Conservation (phyloP, 2,797 vertebrate species). For the Etheostoma nigrum region DNA sequence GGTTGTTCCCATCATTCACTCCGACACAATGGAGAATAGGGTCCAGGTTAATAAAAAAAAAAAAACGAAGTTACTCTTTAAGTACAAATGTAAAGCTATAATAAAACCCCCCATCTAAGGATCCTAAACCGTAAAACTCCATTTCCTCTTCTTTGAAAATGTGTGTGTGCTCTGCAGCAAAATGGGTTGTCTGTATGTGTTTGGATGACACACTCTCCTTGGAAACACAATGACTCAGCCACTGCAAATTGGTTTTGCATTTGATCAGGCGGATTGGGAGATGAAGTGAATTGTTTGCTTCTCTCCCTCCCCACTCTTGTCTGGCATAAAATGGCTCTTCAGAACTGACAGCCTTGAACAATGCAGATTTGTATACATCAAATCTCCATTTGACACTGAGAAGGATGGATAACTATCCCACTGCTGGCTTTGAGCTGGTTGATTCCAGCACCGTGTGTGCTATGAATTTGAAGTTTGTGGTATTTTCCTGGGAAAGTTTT, state of each 20-base stretch:
- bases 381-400: conserved; percentile 17
- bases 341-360: conserved; percentile 38
- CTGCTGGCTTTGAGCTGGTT: conserved; percentile 4
- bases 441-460: not conserved
- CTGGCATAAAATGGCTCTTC: conserved; percentile 29
- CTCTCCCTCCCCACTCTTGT: conserved; percentile 12
- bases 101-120: too few species aligned
- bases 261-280: conserved; percentile 22
- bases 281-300: conserved; percentile 25
- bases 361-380: conserved; percentile 29
- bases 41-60: too few species aligned
- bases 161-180: not conserved
- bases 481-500: conserved; percentile 14
- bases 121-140: not conserved
- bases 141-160: not conserved
- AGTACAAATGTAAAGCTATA: too few species aligned
- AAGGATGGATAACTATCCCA: conserved; percentile 6
- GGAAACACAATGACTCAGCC: conserved; percentile 40
- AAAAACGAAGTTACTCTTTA: too few species aligned
- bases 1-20: too few species aligned
- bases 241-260: conserved; percentile 35
- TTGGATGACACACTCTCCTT: conserved; percentile 17
- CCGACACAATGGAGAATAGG: too few species aligned
- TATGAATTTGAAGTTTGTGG: conserved; percentile 20
- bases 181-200: not conserved